Conservation (phyloP, 2,888 invertebrate species). For the Heliconius ismenius region DNA sequence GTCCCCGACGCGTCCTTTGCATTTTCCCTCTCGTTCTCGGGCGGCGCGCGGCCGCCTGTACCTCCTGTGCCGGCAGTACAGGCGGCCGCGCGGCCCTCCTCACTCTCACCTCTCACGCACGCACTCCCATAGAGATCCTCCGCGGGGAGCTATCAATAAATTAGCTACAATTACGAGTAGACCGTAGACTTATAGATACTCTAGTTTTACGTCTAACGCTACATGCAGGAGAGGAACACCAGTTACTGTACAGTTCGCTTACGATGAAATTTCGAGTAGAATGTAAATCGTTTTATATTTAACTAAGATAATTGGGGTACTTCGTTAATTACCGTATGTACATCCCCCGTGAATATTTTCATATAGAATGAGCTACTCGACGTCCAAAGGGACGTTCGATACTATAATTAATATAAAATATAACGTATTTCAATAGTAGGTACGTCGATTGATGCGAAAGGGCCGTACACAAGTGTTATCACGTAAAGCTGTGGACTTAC, state of each 20-base stretch:
- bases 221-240: constrained; percentile 80
- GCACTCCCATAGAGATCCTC: constrained; percentile 56
- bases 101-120: constrained; percentile 41
- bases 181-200: constrained; percentile 64
- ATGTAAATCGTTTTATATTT: constrained; percentile 67
- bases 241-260: constrained; percentile 77
- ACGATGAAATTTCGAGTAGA: constrained; percentile 58
- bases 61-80: too few relatives aligned
- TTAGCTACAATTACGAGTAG: constrained; percentile 67
- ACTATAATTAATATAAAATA: constrained; percentile 76
- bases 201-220: constrained; percentile 68
- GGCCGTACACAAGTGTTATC: constrained; percentile 74
- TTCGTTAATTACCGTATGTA: constrained; percentile 67
- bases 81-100: constrained; percentile 19
- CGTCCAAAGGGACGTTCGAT: constrained; percentile 67
- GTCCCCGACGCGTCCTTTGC: constrained; percentile 77
- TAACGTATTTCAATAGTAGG: constrained; percentile 51
- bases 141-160: constrained; percentile 60
- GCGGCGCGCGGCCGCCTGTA: constrained; percentile 42
- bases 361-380: constrained; percentile 74
- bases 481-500: constrained; percentile 81
- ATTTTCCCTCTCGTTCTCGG: constrained; percentile 71
- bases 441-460: constrained; percentile 67
- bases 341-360: constrained; percentile 67
- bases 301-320: constrained; percentile 68